Percentiles rank a stretch among this genome's conserved stretches.
Conservation (phyloP, 2,797 vertebrate genomes). For the Helicolenus hilgendorfi region DNA sequence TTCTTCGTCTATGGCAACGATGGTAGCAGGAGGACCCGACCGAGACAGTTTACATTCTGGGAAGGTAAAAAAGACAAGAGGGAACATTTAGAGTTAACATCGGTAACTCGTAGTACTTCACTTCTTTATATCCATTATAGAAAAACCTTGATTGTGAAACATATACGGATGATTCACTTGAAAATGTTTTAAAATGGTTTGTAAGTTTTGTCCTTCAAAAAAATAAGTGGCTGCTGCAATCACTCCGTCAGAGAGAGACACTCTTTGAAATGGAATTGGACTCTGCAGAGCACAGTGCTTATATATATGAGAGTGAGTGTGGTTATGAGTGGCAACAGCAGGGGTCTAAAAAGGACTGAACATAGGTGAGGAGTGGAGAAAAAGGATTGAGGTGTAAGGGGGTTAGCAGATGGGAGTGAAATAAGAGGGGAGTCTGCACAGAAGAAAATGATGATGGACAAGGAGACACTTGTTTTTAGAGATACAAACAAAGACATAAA, state of each 20-base stretch:
- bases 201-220: not conserved
- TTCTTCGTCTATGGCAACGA: slow-evolving; percentile 98
- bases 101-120: not conserved
- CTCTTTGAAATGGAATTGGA: not conserved
- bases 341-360: not conserved
- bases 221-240: not conserved
- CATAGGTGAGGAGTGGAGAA: not conserved
- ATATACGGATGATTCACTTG: not conserved
- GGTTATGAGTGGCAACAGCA: not conserved
- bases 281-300: not conserved
- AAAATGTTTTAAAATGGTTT: slow-evolving; percentile 1
- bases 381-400: not conserved
- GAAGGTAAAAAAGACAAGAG: not conserved
- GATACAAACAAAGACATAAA: not conserved
- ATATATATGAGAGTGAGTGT: not conserved
- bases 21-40: slow-evolving; percentile 97
- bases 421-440: not conserved
- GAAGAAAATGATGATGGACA: not conserved
- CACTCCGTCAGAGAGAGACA: not conserved
- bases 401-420: not conserved
- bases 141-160: not conserved
- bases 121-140: not conserved
- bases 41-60: slow-evolving; percentile 98
- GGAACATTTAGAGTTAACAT: not conserved
- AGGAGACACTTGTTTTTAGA: not conserved